Conservation (phyloP, 2,888 invertebrate genomes). For the Ectemnius lituratus region DNA sequence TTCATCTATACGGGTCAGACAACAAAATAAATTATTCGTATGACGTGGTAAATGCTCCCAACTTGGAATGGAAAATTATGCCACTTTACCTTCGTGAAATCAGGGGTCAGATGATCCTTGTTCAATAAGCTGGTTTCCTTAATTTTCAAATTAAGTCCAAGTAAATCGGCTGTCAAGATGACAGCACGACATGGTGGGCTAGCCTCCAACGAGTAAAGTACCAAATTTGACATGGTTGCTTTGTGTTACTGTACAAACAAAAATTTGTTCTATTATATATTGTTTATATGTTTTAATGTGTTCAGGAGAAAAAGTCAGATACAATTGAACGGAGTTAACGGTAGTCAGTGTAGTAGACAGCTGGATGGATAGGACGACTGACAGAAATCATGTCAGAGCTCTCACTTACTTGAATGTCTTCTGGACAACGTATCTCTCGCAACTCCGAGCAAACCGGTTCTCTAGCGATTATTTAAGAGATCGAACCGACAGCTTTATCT, state of each 20-base stretch:
- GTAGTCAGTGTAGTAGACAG: no score
- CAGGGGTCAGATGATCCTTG: background rate
- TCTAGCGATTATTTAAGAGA: background rate
- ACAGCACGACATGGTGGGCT: constrained; percentile 41
- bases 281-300: no score
- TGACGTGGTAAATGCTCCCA: no score
- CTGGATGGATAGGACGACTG: no score
- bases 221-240: constrained; percentile 28
- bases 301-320: no score
- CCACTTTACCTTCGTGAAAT: constrained; percentile 34
- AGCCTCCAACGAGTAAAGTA: constrained; percentile 29
- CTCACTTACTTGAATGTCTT: no score
- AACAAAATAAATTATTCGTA: no score
- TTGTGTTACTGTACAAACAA: background rate
- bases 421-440: no score
- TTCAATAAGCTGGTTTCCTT: background rate
- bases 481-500: background rate
- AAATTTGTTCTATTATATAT: no score
- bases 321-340: no score
- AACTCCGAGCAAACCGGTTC: background rate
- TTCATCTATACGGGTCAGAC: constrained; percentile 77
- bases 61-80: background rate
- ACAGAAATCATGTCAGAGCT: no score
- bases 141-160: constrained; percentile 28
- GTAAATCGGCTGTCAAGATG: constrained; percentile 24